phyloP scores from a whole-genome alignment of 2,113 vertebrate species.

The Paralichthys olivaceus region DNA sequence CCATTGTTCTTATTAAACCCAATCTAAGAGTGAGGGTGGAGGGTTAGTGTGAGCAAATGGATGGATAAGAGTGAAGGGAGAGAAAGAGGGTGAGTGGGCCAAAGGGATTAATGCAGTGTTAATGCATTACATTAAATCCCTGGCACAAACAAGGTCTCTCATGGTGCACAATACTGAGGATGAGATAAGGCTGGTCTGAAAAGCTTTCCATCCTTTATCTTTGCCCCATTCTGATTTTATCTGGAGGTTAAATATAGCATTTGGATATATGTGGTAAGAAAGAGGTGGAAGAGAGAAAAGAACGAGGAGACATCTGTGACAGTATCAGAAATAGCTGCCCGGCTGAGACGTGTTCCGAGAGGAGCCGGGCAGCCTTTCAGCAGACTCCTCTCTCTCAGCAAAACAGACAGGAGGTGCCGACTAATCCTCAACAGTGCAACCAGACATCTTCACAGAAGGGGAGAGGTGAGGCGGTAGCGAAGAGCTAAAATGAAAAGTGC shows the following conservation, averaged over 20 bases:
- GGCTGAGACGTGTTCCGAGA: conserved; percentile 13
- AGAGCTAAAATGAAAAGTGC: conserved; percentile 21
- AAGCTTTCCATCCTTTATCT: conserved; percentile 45
- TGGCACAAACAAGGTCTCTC: conserved; percentile 46
- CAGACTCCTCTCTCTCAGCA: neutral
- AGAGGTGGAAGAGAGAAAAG: conserved; percentile 9
- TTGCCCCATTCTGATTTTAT: conserved; percentile 31
- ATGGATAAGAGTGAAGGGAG: conserved; percentile 26
- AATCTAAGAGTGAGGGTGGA: conserved; percentile 16
- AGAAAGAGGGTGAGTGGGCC: conserved; percentile 25
- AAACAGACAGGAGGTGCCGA: conserved; percentile 43
- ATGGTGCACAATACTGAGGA: conserved; percentile 7
- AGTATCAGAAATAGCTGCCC: conserved; percentile 52
- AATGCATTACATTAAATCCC: conserved; percentile 67
- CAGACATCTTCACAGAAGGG: conserved; percentile 35
- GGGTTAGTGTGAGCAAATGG: conserved; percentile 50
- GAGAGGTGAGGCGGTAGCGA: conserved; percentile 11
- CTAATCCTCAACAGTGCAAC: conserved; percentile 53
- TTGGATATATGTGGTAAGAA: conserved; percentile 27
- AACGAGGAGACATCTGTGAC: conserved; percentile 42
- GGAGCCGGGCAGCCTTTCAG: neutral
- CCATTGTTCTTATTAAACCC: conserved; percentile 65
- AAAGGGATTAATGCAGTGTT: conserved; percentile 59
- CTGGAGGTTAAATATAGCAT: conserved; percentile 54
- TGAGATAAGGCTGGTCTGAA: conserved; percentile 26